phyloP scores from a whole-genome alignment of 2,888 invertebrate species.

The Empis livida region DNA sequence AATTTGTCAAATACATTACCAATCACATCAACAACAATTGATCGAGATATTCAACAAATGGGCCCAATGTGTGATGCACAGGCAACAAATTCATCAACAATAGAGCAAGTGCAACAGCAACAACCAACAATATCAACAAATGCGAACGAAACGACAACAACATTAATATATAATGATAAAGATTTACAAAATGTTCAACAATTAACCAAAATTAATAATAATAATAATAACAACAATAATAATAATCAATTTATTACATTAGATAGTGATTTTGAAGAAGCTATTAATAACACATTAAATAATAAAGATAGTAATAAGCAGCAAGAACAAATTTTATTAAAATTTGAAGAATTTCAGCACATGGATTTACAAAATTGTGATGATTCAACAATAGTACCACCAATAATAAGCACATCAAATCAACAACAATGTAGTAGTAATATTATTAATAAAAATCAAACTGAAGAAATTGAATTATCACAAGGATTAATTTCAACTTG shows the following conservation, averaged over 20 bases:
- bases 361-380: slow-evolving; percentile 5
- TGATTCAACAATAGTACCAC: neutral
- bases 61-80: slow-evolving; percentile 18
- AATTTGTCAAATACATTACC: slow-evolving; percentile 1
- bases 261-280: slow-evolving; percentile 23
- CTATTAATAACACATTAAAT: slow-evolving; percentile 17
- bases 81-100: slow-evolving; percentile 3
- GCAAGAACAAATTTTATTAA: neutral
- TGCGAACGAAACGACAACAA: slow-evolving; percentile 8
- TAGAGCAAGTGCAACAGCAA: slow-evolving; percentile 1
- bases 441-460: neutral
- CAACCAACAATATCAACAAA: slow-evolving; percentile 9
- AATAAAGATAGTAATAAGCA: neutral
- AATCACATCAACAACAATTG: slow-evolving; percentile 2
- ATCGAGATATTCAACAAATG: slow-evolving; percentile 12
- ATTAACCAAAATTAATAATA: slow-evolving; percentile 13
- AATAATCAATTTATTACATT: neutral
- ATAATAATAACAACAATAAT: slow-evolving; percentile 20
- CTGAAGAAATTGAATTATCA: slow-evolving; percentile 7
- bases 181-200: neutral
- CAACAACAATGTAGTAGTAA: too few relatives aligned
- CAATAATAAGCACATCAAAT: neutral
- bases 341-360: neutral
- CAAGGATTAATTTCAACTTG: slow-evolving; percentile 20
- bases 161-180: slow-evolving; percentile 3